Base-by-base conservation (phyloP, 2,113 vertebrate species). In the Ginglymostoma cirratum region DNA sequence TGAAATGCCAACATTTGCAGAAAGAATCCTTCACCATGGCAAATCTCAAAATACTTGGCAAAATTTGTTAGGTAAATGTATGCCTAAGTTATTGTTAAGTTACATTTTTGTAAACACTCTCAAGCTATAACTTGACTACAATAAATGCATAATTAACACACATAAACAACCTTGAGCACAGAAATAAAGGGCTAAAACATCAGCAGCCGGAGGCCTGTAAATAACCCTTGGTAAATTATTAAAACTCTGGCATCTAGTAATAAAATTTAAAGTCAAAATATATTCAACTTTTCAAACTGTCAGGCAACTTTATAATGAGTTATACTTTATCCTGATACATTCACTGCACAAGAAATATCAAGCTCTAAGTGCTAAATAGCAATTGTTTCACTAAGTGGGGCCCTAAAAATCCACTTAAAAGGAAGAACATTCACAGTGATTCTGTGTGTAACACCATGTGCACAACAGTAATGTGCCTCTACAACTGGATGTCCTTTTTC, bases 191-290 rank as follows among this genome's bases (percentile, higher is more conserved):
- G 45, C 12, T 30, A 30, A 27, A 89, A 30, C 48, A 89, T 10
- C 86, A 89, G 48, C 86, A 89, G 86, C 48, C 30, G 48, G 10
- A 30, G 24, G 45, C 10, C 48, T 52, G 86, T 89, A 89, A 89
- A 89, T 48, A 89, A 55, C 48, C 27, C 1, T 89, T 89, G 86
- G 24, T 45, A 89, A 55, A 55, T 48, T 89, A 15, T 23, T 89
- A 89, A 48, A 89, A 52, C 30, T 89, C 86, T 89, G 48, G 80
- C 27, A 48, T 24, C 86, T 10, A 48, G 48, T 38, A 89, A 89
- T 89, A 55, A 89, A 55, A 89, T 89, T 55, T 55, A 30, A 89
- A 55, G 48, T 89, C 48, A 89, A 55, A 48, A 89, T 89, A 89
- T 55, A 34, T 89, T 52, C 55, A 89, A 89, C 48, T 30, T 89